phyloP scores from a whole-genome alignment of 2,888 invertebrate genomes.

The Patella ulyssiponensis region DNA sequence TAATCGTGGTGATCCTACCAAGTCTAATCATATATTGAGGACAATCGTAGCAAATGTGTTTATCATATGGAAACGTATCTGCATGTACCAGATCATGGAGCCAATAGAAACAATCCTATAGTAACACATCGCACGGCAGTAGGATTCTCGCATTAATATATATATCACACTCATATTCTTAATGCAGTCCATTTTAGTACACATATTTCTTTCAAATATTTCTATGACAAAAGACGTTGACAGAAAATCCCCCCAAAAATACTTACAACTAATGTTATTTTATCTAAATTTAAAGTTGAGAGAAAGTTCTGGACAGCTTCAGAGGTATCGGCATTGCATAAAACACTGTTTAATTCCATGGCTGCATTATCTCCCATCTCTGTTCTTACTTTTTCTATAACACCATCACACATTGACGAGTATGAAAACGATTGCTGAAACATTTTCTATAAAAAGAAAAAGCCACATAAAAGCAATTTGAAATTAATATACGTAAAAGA shows the following conservation, averaged over 20 bases:
- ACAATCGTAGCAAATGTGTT: too few relatives aligned
- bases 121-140: too few relatives aligned
- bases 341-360: not conserved
- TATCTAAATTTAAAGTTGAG: not conserved
- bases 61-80: too few relatives aligned
- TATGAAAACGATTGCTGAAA: constrained; percentile 18
- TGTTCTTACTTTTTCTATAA: constrained; percentile 6
- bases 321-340: constrained; percentile 13
- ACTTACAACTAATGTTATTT: constrained; percentile 19
- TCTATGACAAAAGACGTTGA: too few relatives aligned
- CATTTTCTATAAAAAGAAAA: constrained; percentile 17
- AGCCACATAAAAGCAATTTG: too few relatives aligned
- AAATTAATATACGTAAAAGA: too few relatives aligned
- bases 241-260: not conserved
- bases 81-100: not conserved
- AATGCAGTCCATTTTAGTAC: too few relatives aligned
- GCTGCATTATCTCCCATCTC: constrained; percentile 13
- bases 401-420: constrained; percentile 18
- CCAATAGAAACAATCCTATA: not conserved
- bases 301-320: constrained; percentile 13
- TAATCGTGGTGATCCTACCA: too few relatives aligned
- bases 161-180: too few relatives aligned
- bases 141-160: too few relatives aligned
- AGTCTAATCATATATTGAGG: too few relatives aligned
- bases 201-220: too few relatives aligned